Conservation (phyloP, 2,797 vertebrate genomes). For the Ctenochaetus hawaiiensis region DNA sequence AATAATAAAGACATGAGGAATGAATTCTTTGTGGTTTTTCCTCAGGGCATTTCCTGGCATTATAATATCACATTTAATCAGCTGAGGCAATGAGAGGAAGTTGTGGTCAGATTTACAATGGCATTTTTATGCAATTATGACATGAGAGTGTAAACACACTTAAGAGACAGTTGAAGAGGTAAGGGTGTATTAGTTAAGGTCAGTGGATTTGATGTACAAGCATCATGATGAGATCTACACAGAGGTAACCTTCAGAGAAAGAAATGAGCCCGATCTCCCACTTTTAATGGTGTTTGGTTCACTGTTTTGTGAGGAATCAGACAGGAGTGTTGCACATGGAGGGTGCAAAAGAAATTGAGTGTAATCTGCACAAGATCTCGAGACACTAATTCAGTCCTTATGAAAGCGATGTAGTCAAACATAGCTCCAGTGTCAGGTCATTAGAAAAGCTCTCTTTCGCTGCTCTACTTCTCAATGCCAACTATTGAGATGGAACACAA, state of each 20-base stretch:
- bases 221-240: not conserved
- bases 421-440: slow-evolving; percentile 9
- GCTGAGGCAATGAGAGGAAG: slow-evolving; percentile 46
- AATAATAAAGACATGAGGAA: slow-evolving; percentile 6
- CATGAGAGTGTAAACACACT: not conserved
- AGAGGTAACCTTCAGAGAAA: not conserved
- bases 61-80: slow-evolving; percentile 46
- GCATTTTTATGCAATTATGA: slow-evolving; percentile 32
- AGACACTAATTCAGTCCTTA: slow-evolving; percentile 52
- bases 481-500: slow-evolving; percentile 24
- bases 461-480: slow-evolving; percentile 19
- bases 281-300: not conserved
- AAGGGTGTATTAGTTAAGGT: not conserved
- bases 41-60: slow-evolving; percentile 59
- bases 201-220: slow-evolving; percentile 1
- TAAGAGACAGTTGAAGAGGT: not conserved
- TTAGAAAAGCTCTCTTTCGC: slow-evolving; percentile 28
- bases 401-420: slow-evolving; percentile 42
- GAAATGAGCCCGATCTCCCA: not conserved
- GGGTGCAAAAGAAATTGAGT: slow-evolving; percentile 63
- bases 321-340: slow-evolving; percentile 29
- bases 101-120: slow-evolving; percentile 31
- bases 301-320: slow-evolving; percentile 10
- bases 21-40: slow-evolving; percentile 35
- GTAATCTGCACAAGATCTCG: slow-evolving; percentile 52